phyloP scores from a whole-genome alignment of 1,140 invertebrate species.

The Macrobrachium rosenbergii region DNA sequence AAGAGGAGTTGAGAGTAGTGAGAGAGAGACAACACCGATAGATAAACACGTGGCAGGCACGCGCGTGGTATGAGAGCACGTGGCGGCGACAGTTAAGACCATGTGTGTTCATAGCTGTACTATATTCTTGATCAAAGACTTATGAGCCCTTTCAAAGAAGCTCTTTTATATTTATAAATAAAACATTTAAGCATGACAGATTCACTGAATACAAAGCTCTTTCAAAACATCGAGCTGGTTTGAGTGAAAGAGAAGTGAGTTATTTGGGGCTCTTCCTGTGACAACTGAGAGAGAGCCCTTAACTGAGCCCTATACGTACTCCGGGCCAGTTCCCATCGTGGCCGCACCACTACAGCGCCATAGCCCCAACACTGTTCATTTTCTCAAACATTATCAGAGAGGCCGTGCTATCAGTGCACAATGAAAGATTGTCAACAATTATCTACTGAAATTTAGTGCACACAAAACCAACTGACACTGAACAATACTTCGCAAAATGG shows the following conservation, averaged over 20 bases:
- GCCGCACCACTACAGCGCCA: slow-evolving; percentile 57
- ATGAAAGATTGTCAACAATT: background rate
- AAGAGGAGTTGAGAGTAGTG: slow-evolving; percentile 52
- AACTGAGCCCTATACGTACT: slow-evolving; percentile 63
- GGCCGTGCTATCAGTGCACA: slow-evolving; percentile 16
- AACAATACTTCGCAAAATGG: too few relatives aligned
- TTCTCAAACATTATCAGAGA: too few relatives aligned
- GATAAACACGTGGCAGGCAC: slow-evolving; percentile 44
- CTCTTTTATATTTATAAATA: slow-evolving; percentile 19
- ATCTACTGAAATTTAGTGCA: slow-evolving; percentile 1
- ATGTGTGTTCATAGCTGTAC: slow-evolving; percentile 67
- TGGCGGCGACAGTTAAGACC: slow-evolving; percentile 60
- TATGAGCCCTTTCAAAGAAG: slow-evolving; percentile 31
- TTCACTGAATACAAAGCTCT: slow-evolving; percentile 2
- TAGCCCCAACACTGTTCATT: slow-evolving; percentile 41
- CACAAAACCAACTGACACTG: too few relatives aligned
- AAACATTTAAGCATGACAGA: background rate
- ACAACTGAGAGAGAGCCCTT: slow-evolving; percentile 43
- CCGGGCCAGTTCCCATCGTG: slow-evolving; percentile 64
- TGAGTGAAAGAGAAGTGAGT: slow-evolving; percentile 16
- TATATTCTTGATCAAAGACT: slow-evolving; percentile 64
- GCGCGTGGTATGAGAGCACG: slow-evolving; percentile 58
- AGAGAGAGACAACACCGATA: slow-evolving; percentile 59
- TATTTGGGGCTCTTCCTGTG: slow-evolving; percentile 36
- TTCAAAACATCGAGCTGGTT: background rate